These are phyloP conservation scores for Salpingus planirostris DNA, from an alignment of 2,888 invertebrate genomes.

Conservation along the genomic window DNA sequence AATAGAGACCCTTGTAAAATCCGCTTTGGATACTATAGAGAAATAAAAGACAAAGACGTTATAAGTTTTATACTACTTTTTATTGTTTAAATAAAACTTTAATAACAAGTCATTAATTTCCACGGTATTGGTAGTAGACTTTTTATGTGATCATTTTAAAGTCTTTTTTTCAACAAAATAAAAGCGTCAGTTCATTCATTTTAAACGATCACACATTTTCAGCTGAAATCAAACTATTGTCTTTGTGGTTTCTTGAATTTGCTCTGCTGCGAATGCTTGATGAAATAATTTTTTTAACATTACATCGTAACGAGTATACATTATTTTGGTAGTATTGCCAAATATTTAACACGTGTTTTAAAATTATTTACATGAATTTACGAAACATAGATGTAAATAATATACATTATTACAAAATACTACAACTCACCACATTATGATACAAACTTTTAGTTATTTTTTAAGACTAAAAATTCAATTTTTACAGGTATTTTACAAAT, in stretches of 20 bases:
- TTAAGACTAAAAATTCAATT: conserved; percentile 14
- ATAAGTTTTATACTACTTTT: too few relatives aligned
- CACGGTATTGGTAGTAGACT: background rate
- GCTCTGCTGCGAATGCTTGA: too few relatives aligned
- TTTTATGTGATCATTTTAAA: conserved; percentile 10
- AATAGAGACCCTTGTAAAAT: conserved; percentile 42
- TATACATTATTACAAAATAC: conserved; percentile 36
- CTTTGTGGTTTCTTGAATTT: conserved; percentile 6
- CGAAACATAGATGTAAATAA: conserved; percentile 28
- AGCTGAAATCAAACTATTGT: conserved; percentile 11
- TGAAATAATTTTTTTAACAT: conserved; percentile 7
- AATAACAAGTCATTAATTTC: conserved; percentile 21
- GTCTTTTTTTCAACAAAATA: conserved; percentile 1
- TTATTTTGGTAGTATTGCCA: conserved; percentile 23
- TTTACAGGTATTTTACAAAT: conserved; percentile 20
- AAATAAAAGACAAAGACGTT: too few relatives aligned
- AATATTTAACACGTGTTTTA: conserved; percentile 26
- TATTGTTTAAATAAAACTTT: conserved; percentile 20
- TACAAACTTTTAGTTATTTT: conserved; percentile 19
- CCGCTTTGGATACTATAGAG: conserved; percentile 24
- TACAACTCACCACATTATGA: conserved; percentile 33
- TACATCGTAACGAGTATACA: conserved; percentile 13
- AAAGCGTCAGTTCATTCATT: conserved; percentile 2
- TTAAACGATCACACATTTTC: conserved; percentile 9
- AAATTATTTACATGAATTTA: conserved; percentile 31